Evolutionary conservation across 2,888 invertebrate species (phyloP).

Genomic region (Tenthredo distinguenda): DNA sequence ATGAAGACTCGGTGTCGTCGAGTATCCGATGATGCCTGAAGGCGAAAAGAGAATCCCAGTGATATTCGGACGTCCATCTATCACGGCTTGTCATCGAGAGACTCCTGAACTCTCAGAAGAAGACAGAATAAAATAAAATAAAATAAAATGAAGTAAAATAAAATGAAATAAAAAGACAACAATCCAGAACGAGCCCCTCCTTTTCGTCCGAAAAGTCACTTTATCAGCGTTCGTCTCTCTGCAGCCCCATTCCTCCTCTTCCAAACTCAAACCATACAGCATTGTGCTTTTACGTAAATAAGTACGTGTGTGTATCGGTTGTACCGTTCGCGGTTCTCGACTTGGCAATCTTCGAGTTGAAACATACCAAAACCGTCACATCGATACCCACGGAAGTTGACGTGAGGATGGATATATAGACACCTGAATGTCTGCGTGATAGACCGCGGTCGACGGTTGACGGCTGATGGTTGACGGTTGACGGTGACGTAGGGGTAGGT

Average conservation of each 20-base stretch:
- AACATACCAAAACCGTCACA: constrained; percentile 7
- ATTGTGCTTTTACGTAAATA: background rate
- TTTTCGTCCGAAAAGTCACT: background rate
- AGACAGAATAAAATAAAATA: background rate
- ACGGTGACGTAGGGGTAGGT: background rate
- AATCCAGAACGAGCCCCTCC: background rate
- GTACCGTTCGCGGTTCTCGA: background rate
- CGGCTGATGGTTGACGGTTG: background rate
- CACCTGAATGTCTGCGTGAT: background rate
- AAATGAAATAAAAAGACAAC: background rate
- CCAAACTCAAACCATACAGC: background rate
- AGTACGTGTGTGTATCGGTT: background rate
- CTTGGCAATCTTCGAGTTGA: background rate
- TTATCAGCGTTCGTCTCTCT: background rate
- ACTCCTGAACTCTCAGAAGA: background rate
- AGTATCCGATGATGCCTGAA: background rate
- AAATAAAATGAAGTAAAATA: background rate
- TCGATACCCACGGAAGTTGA: background rate
- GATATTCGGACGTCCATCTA: constrained; percentile 48
- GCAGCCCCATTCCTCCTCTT: background rate
- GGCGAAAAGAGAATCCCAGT: background rate
- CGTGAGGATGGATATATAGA: background rate
- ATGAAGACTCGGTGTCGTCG: constrained; percentile 23
- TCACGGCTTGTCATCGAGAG: constrained; percentile 30
- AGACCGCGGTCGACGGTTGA: background rate